Conservation (phyloP, 1,140 invertebrate species). For the Yoshiicerus persimilis region DNA sequence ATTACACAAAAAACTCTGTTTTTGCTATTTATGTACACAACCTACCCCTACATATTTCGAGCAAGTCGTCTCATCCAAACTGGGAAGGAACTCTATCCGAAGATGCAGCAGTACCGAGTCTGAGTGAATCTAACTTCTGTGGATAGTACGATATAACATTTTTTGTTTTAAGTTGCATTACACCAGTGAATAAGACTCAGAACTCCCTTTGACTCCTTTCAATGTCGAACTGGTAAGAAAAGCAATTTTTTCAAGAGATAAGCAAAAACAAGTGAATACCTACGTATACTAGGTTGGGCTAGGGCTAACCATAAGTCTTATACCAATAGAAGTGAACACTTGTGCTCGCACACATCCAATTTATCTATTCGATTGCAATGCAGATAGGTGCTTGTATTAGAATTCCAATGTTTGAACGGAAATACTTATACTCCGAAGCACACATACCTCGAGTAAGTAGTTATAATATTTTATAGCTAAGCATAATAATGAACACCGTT, state of each 20-base stretch:
- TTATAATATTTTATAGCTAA: background rate
- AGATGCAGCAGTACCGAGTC: background rate
- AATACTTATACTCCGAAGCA: background rate
- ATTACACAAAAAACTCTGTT: slow-evolving; percentile 24
- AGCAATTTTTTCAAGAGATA: slow-evolving; percentile 7
- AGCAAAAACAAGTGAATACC: background rate
- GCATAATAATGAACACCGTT: background rate
- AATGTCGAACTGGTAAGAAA: background rate
- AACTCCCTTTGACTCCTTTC: background rate
- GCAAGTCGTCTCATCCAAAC: background rate
- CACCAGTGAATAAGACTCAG: background rate
- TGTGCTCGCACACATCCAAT: background rate
- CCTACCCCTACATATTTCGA: slow-evolving; percentile 35
- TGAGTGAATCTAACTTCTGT: background rate
- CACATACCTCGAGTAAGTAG: background rate
- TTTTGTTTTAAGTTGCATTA: background rate
- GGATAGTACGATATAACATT: background rate
- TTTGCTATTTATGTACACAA: slow-evolving; percentile 44
- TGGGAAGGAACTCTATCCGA: too few species aligned
- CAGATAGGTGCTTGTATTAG: background rate
- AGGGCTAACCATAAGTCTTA: background rate
- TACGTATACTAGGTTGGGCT: background rate
- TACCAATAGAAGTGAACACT: background rate
- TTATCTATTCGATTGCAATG: background rate
- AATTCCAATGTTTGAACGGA: background rate